Evolutionary conservation across 2,797 vertebrate genomes (phyloP), one percentile per base, ranked within the genome.

Genomic region (Chaetodon trifasciatus): DNA sequence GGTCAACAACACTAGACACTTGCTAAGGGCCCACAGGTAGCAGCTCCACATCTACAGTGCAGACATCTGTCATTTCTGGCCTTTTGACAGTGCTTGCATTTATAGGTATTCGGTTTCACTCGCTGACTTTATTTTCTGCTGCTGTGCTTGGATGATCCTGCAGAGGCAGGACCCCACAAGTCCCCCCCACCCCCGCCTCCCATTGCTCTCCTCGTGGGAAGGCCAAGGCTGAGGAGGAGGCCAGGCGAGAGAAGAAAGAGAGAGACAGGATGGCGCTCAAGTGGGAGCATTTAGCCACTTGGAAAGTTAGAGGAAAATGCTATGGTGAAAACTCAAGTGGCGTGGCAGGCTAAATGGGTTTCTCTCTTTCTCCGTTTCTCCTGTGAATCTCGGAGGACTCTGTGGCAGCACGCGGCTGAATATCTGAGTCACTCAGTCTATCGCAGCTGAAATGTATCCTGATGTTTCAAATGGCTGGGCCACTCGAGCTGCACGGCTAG

Each of bases 211-310:
- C 79, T 81, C 84, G 35, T 28, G 72, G 86, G 85, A 86, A 70
- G 62, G 50, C 74, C 39, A 32, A 46, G 76, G 50, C 73, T 62
- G 55, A 81, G 75, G 79, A 79, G 56, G 79, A 78, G 76, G 76
- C 78, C 80, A 52, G 76, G 74, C 61, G 62, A 72, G 70, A 79
- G 76, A 75, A 77, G 52, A 57, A 61, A 65, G 72, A 42, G 63
- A 78, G 84, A 79, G 85, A 68, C 60, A 7, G 70, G 83, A 86
- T 82, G 74, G 74, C 5, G 52, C 69, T 91, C 84, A 77, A 90
- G 86, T 80, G 90, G 91, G 85, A 92, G 86, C 91, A 81, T 93
- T 94, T 93, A 93, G 74, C 88, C 86, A 83, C 86, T 92, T 77
- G 88, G 82, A 91, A 88, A 81, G 85, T 85, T 77, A 55, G 63